Base-by-base conservation (phyloP, 2,888 invertebrate genomes). In the Phaedon cochleariae region DNA sequence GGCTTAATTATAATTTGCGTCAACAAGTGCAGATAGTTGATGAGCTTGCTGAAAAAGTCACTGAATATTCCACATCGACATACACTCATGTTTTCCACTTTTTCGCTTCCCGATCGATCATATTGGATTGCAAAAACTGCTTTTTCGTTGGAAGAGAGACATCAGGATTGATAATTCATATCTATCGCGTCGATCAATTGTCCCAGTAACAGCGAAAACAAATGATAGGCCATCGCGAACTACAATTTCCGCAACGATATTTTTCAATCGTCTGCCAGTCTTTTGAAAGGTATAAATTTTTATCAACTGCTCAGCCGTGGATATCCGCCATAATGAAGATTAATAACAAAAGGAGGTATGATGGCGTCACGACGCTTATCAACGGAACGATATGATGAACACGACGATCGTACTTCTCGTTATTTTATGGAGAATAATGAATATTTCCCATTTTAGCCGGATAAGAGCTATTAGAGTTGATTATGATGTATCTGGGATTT, bases 251-350 rank as follows among this genome's bases (percentile, higher is more conserved):
- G n/a, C 15, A 10, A 21, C 45, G 34, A 60, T 60, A 64, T 64
- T 59, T 60, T 49, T 45, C 59, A 59, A 60, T 64, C 49, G 15
- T n/a, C n/a, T 6, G 26, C 26, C 4, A 26, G 18, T 31, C 45
- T 59, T 58, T 48, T 2, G 5, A 22, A 54, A 59, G 54, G 17
- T 64, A 64, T 64, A 55, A 49, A 64, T 55, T 60, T 60, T 54
- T 60, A 64, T 60, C 18, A 64, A 59, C 55, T 34, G 45, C 48
- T 49, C 37, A 60, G 20, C 49, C 55, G 31, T 12, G 55, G 34
- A 20, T 57, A 29, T 17, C 29, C 29, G 2, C 49, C 31, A 18
- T 60, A 64, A 64, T 60, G 51, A 49, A 55, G 60, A 64, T 64
- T 64, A 55, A 64, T 64, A 53, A 60, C 55, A 29, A 57, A 45